These are phyloP conservation scores for Mobula hypostoma DNA, from an alignment of 2,113 vertebrate genomes.

Conservation along the genomic window DNA sequence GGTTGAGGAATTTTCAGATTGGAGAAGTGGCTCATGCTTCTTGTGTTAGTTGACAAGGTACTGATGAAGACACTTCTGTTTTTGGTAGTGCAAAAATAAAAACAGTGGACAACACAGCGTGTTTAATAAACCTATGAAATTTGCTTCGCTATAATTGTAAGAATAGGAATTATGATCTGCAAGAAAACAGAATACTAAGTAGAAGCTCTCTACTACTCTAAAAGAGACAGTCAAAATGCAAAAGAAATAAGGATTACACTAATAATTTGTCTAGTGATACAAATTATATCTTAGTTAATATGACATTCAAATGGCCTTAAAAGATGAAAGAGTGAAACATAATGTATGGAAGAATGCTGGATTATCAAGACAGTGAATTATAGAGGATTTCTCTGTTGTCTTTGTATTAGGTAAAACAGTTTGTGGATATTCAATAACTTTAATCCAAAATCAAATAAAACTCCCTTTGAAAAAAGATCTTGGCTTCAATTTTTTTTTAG, in stretches of 20 bases:
- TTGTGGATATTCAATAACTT: not conserved
- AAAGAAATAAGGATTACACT: not conserved
- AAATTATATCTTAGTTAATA: slow-evolving; percentile 5
- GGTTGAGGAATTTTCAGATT: slow-evolving; percentile 30
- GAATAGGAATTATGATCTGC: not conserved
- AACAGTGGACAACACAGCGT: not conserved
- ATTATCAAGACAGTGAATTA: not conserved
- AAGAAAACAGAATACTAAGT: not conserved
- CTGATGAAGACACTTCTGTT: slow-evolving; percentile 27
- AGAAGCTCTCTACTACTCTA: not conserved
- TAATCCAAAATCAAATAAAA: not conserved
- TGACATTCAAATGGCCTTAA: slow-evolving; percentile 10
- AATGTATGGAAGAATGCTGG: slow-evolving; percentile 14
- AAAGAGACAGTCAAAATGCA: slow-evolving; percentile 13
- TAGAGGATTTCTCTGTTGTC: not conserved
- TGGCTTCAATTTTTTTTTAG: not conserved
- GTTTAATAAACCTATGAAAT: not conserved
- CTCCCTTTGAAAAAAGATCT: not conserved
- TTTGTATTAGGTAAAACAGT: not conserved
- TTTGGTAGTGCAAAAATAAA: slow-evolving; percentile 9
- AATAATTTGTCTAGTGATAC: not conserved
- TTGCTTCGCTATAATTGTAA: slow-evolving; percentile 1
- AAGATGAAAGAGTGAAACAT: not conserved
- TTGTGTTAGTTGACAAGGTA: slow-evolving; percentile 30
- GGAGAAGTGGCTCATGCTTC: not conserved